Evolutionary conservation across 1,140 invertebrate genomes (phyloP), one percentile per base, ranked within the genome.

Genomic region (Nymphalis io): DNA sequence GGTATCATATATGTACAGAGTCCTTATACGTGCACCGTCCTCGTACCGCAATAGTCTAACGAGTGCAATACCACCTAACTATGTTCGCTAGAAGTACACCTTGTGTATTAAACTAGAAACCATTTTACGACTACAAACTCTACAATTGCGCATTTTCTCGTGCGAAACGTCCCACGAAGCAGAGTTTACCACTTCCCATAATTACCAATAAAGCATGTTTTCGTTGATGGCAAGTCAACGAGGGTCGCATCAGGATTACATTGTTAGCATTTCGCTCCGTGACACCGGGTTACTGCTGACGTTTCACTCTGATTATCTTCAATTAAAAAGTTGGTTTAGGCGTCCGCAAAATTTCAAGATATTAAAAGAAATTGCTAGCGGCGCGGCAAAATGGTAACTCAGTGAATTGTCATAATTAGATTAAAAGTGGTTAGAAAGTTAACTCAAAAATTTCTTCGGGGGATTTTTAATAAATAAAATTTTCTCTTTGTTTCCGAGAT

Each of bases 261-360:
- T 84, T 87, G 81, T 88, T 84, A 71, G 75, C 72, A 69, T 74
- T 81, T 74, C 75, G 74, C 75, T 73, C 68, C 75, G 74, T 82
- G 83, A 83, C 81, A 84, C 77, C 79, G 80, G 76, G 72, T 83
- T 81, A 86, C 82, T 84, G 78, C 81, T 83, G 80, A 85, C 81
- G 74, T 82, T 88, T 84, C 76, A 77, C 76, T 79, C 78, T 87
- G 80, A 84, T 87, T 85, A 88, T 86, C 81, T 83, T 88, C 86
- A 86, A 88, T 89, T 88, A 88, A 87, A 89, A 87, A 87, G 83
- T 89, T 88, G 81, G 83, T 84, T 86, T 82, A 83, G 81, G 74
- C 79, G 73, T 80, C 79, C 75, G 71, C 78, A 71, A 83, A 83
- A 83, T 83, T 85, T 75, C 74, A 80, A 84, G 65, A 65, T 46